These are phyloP conservation scores for Pachyuromys duprasi DNA, from an alignment of 2,797 vertebrate genomes.

Conservation along the genomic window DNA sequence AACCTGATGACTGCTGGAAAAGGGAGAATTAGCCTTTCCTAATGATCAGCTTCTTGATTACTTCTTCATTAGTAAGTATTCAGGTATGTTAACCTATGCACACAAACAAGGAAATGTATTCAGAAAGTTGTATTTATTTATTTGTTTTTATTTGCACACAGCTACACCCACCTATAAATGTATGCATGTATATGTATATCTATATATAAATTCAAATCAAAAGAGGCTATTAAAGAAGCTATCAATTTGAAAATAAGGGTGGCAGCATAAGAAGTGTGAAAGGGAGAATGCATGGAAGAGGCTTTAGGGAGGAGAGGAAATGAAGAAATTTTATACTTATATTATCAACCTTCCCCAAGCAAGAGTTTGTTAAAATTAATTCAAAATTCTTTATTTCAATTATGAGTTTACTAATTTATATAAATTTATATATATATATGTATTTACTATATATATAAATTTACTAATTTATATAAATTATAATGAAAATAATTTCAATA, in stretches of 20 bases:
- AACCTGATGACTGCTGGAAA: neutral
- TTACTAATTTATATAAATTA: neutral
- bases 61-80: neutral
- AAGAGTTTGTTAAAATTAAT: neutral
- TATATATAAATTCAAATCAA: neutral
- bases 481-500: neutral
- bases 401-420: too few relatives aligned
- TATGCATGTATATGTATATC: neutral
- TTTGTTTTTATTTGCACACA: neutral
- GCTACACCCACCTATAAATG: too few relatives aligned
- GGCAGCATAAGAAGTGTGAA: neutral
- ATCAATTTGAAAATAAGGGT: neutral
- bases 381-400: too few relatives aligned
- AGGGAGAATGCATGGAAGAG: neutral
- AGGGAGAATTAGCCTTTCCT: neutral
- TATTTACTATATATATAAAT: too few relatives aligned
- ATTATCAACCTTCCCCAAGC: neutral
- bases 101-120: neutral
- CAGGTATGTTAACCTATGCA: neutral
- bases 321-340: neutral
- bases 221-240: neutral
- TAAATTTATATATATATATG: too few relatives aligned
- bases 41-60: neutral
- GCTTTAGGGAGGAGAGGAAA: neutral
- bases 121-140: neutral